Evolutionary conservation across 2,888 invertebrate species (phyloP).

Genomic region (Tetrapedia diversipes): DNA sequence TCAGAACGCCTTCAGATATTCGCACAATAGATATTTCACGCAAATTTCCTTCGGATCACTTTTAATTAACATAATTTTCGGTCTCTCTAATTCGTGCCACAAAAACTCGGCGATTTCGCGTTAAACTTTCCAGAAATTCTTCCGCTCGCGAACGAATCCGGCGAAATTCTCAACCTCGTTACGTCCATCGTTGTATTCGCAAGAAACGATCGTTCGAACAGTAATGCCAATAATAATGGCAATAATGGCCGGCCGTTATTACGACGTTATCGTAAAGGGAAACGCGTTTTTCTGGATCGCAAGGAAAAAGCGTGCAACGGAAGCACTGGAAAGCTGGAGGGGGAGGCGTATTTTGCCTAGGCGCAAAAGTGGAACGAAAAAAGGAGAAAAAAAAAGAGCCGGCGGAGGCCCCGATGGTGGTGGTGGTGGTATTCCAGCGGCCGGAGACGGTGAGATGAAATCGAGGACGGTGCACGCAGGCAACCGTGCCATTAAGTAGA

Average conservation of each 20-base stretch:
- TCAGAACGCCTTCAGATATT: too few relatives aligned
- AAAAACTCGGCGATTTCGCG: background rate
- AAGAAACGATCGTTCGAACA: background rate
- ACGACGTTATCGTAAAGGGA: background rate
- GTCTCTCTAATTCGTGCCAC: too few relatives aligned
- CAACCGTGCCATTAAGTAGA: constrained; percentile 76
- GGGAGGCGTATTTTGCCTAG: constrained; percentile 59
- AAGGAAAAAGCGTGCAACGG: background rate
- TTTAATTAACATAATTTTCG: too few relatives aligned
- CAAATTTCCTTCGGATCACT: too few relatives aligned
- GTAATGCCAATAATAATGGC: background rate
- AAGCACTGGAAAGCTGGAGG: background rate
- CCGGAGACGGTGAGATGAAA: constrained; percentile 68
- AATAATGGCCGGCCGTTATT: too few relatives aligned
- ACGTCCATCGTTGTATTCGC: background rate
- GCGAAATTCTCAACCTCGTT: too few relatives aligned
- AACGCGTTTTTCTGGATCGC: background rate
- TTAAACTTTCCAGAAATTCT: background rate
- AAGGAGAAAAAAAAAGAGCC: too few relatives aligned
- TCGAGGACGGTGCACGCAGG: constrained; percentile 73
- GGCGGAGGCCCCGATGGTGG: constrained; percentile 44
- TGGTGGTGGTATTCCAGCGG: constrained; percentile 49
- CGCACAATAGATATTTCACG: too few relatives aligned
- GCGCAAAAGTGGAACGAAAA: constrained; percentile 65
- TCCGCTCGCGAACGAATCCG: too few relatives aligned